Evolutionary conservation across 1,140 invertebrate species (phyloP).

Genomic region (Ericerus pela): DNA sequence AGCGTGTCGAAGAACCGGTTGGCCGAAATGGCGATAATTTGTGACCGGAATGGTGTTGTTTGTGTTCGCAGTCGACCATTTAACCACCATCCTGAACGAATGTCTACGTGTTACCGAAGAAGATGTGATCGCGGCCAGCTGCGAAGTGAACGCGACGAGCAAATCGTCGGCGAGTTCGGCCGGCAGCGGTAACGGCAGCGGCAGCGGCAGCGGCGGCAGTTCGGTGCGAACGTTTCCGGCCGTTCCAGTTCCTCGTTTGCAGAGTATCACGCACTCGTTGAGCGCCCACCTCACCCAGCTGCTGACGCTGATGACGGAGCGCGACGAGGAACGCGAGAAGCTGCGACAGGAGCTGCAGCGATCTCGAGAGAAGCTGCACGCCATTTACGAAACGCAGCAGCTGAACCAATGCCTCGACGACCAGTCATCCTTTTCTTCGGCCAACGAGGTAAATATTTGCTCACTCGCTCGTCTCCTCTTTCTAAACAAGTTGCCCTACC

Average conservation of each 20-base stretch:
- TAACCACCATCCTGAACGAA: constrained; percentile 37
- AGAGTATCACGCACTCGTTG: constrained; percentile 36
- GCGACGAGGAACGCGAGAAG: constrained; percentile 57
- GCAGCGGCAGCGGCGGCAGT: neutral
- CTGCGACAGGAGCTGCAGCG: constrained; percentile 52
- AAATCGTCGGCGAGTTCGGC: constrained; percentile 27
- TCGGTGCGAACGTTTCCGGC: constrained; percentile 32
- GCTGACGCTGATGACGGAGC: constrained; percentile 53
- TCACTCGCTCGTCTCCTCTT: too few species aligned
- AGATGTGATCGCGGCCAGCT: constrained; percentile 32
- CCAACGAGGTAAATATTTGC: neutral
- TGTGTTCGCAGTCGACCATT: constrained; percentile 33
- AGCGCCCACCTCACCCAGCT: constrained; percentile 41
- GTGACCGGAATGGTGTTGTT: too few species aligned
- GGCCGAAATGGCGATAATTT: too few species aligned
- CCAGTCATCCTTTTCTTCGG: neutral
- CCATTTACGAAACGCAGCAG: constrained; percentile 33
- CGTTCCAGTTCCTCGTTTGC: constrained; percentile 36
- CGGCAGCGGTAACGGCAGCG: neutral
- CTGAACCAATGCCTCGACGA: neutral
- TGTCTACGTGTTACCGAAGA: constrained; percentile 37
- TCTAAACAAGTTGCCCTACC: too few species aligned
- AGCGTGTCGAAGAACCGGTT: too few species aligned
- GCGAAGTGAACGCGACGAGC: constrained; percentile 29
- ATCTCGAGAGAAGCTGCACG: constrained; percentile 53